A percentile compares a stretch with the other conserved stretches of the same genome.
phyloP scores from a whole-genome alignment of 92 coral and sea anemone species.

The Zoanthus sociatus region DNA sequence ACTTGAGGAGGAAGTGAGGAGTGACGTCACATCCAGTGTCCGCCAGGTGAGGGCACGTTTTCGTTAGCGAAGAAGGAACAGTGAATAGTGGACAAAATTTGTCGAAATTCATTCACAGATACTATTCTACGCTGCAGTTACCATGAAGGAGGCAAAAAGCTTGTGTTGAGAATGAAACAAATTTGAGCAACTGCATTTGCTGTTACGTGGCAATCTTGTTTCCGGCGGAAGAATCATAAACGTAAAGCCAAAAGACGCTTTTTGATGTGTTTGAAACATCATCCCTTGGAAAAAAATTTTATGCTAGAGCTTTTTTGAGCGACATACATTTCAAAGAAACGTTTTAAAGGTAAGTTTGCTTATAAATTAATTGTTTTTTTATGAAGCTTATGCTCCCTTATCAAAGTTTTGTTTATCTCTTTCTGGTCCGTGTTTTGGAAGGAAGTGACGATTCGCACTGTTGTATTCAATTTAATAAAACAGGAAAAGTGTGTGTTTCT shows the following conservation, averaged over 20 bases:
- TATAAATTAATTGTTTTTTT: neutral
- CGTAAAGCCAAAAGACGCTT: constrained; percentile 26
- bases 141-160: constrained; percentile 9
- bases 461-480: neutral
- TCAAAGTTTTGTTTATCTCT: neutral
- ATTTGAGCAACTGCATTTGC: neutral
- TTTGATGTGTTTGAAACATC: constrained; percentile 26
- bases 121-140: neutral
- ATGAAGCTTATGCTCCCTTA: neutral
- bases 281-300: neutral
- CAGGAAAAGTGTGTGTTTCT: constrained; percentile 22
- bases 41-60: constrained; percentile 90
- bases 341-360: constrained; percentile 25
- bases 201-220: constrained; percentile 46
- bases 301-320: neutral
- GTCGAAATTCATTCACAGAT: neutral
- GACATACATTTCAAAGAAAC: neutral
- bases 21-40: constrained; percentile 93
- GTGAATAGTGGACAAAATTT: constrained; percentile 35
- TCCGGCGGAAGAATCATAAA: constrained; percentile 53
- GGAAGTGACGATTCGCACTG: constrained; percentile 47
- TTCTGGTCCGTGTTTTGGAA: neutral
- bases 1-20: constrained; percentile 75
- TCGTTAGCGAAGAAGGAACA: constrained; percentile 45
- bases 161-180: constrained; percentile 25